Percentiles rank a stretch among this genome's conserved stretches.
Conservation (phyloP, 2,888 invertebrate species). For the Pseudococcus viburni region DNA sequence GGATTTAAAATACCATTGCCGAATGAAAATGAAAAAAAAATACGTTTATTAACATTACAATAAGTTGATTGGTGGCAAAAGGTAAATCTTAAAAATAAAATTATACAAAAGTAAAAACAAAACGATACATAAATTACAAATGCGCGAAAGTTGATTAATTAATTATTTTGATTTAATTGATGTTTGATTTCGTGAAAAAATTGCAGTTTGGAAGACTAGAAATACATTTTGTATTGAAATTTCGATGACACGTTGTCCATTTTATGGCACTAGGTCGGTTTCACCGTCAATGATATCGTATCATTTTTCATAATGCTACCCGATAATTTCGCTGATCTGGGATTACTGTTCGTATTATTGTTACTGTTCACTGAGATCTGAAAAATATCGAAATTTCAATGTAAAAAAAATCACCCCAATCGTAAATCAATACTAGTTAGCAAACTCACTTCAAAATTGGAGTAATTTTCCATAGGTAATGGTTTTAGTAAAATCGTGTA, state of each 20-base stretch:
- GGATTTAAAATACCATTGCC: neutral
- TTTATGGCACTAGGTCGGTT: conserved; percentile 58
- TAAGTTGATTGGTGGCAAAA: conserved; percentile 49
- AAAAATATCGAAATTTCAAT: neutral
- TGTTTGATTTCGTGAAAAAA: conserved; percentile 59
- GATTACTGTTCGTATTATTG: neutral
- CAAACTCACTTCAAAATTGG: conserved; percentile 54
- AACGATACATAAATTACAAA: conserved; percentile 58
- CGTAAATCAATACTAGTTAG: too few relatives aligned
- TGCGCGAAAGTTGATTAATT: conserved; percentile 61
- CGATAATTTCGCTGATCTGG: neutral
- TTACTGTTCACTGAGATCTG: conserved; percentile 52
- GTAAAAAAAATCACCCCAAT: neutral
- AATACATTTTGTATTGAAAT: conserved; percentile 22
- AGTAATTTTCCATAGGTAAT: conserved; percentile 56
- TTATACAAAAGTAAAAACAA: conserved; percentile 52
- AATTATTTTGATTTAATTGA: conserved; percentile 50
- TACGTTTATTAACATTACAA: conserved; percentile 51
- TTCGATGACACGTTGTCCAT: conserved; percentile 33
- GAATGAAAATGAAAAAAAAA: conserved; percentile 15
- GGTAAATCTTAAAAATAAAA: conserved; percentile 38
- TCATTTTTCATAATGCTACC: conserved; percentile 35
- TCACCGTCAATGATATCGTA: conserved; percentile 58
- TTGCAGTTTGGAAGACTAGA: conserved; percentile 61
- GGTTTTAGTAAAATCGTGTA: conserved; percentile 57